Percentiles rank a stretch among this genome's conserved stretches.
phyloP scores from a whole-genome alignment of 2,797 vertebrate species.

The Lutjanus campechanus region DNA sequence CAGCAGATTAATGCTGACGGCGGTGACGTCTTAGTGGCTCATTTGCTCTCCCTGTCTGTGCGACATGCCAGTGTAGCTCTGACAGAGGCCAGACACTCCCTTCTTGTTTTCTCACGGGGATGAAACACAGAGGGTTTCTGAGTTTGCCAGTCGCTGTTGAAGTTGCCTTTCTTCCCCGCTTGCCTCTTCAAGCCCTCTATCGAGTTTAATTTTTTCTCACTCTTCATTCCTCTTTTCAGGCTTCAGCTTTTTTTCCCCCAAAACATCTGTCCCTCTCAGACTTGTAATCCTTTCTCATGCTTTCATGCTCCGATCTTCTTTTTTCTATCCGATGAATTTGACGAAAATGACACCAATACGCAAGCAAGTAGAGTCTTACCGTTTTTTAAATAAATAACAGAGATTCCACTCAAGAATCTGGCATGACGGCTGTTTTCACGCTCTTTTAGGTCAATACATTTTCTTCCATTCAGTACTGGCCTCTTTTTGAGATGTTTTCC shows the following conservation, averaged over 20 bases:
- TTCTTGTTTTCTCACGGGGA: conserved; percentile 47
- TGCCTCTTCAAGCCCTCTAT: conserved; percentile 18
- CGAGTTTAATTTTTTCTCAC: conserved; percentile 37
- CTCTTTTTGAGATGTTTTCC: conserved; percentile 4
- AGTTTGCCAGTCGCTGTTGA: conserved; percentile 42
- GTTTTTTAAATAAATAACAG: conserved; percentile 22
- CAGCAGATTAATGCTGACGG: conserved; percentile 56
- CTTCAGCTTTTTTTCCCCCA: conserved; percentile 22
- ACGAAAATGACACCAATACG: conserved; percentile 15
- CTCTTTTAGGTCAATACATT: conserved; percentile 13
- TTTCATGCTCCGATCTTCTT: conserved; percentile 19
- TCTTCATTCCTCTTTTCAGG: conserved; percentile 21
- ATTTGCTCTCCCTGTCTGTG: conserved; percentile 45
- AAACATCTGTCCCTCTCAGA: conserved; percentile 55
- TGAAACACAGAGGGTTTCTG: conserved; percentile 39
- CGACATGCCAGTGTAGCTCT: conserved; percentile 52
- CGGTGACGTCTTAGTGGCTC: conserved; percentile 50
- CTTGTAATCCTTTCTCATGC: conserved; percentile 45
- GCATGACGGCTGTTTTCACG: neutral
- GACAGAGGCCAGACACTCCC: conserved; percentile 32
- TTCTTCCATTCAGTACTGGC: neutral
- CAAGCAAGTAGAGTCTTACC: neutral
- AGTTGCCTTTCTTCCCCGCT: conserved; percentile 38
- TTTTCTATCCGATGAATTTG: conserved; percentile 11
- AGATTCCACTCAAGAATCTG: neutral